A percentile compares a stretch with the other conserved stretches of the same genome.
phyloP scores from a whole-genome alignment of 2,113 vertebrate species.

The Phylloscopus trochilus region DNA sequence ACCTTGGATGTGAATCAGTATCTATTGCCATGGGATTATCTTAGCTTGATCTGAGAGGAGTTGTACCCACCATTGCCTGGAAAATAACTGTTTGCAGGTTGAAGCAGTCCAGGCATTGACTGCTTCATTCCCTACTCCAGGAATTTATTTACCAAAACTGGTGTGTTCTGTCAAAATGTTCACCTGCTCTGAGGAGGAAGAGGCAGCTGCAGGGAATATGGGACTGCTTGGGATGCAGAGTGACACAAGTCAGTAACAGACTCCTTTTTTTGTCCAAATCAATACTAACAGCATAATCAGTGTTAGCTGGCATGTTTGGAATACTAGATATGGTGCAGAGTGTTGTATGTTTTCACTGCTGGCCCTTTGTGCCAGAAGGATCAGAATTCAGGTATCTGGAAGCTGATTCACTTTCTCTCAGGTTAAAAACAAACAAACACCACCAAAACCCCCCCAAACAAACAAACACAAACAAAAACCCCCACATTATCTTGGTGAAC shows the following conservation, averaged over 20 bases:
- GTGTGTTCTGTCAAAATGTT: neutral
- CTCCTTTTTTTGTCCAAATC: neutral
- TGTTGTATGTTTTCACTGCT: neutral
- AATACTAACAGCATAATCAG: neutral
- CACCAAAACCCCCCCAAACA: too few relatives aligned
- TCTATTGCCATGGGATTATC: neutral
- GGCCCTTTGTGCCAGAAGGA: neutral
- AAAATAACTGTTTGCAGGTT: neutral
- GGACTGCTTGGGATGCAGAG: neutral
- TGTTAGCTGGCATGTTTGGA: neutral
- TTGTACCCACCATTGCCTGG: neutral
- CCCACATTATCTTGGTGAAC: neutral
- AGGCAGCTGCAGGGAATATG: neutral
- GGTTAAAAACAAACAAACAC: neutral
- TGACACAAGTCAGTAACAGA: neutral
- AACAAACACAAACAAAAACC: neutral
- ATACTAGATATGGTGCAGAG: neutral
- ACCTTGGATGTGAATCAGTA: neutral
- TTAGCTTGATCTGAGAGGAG: neutral
- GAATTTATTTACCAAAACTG: neutral
- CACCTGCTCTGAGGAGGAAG: neutral
- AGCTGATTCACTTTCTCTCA: neutral
- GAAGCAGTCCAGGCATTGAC: neutral
- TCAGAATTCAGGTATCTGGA: neutral
- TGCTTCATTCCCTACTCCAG: neutral